Evolutionary conservation across 2,113 vertebrate genomes (phyloP).

Genomic region (Sapayoa aenigma): DNA sequence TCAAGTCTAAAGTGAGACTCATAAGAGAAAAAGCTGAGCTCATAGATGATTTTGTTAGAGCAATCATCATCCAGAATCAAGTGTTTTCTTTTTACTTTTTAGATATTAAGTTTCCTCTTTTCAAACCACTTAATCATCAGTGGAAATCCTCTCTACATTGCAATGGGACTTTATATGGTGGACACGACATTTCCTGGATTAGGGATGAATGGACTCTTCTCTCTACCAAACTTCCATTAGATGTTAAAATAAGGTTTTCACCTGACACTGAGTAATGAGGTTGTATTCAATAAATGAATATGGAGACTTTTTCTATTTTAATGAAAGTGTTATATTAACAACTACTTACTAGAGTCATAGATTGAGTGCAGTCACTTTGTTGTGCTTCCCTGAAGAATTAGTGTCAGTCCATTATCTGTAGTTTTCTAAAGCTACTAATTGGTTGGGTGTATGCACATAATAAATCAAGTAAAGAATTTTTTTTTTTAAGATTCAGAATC

Average conservation of each 20-base stretch:
- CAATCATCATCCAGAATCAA: not conserved
- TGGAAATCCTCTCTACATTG: not conserved
- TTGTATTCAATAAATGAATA: not conserved
- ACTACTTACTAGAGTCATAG: not conserved
- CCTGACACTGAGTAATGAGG: not conserved
- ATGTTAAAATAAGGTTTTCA: not conserved
- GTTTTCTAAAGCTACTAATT: not conserved
- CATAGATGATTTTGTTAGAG: not conserved
- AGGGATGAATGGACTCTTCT: not conserved
- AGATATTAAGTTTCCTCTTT: not conserved
- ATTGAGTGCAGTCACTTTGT: not conserved
- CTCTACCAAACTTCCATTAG: not conserved
- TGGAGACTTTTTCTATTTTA: not conserved
- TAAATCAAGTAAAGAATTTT: not conserved
- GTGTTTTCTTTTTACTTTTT: not conserved
- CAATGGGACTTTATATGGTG: not conserved
- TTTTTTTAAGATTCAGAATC: not conserved
- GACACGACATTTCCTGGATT: not conserved
- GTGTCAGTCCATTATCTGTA: not conserved
- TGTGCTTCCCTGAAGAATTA: not conserved
- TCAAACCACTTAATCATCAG: not conserved
- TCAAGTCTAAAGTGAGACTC: not conserved
- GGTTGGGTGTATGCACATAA: not conserved
- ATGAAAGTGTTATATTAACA: not conserved
- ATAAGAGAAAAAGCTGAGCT: not conserved